Base-by-base conservation (phyloP, 2,888 invertebrate genomes). In the Chrysolina americana region DNA sequence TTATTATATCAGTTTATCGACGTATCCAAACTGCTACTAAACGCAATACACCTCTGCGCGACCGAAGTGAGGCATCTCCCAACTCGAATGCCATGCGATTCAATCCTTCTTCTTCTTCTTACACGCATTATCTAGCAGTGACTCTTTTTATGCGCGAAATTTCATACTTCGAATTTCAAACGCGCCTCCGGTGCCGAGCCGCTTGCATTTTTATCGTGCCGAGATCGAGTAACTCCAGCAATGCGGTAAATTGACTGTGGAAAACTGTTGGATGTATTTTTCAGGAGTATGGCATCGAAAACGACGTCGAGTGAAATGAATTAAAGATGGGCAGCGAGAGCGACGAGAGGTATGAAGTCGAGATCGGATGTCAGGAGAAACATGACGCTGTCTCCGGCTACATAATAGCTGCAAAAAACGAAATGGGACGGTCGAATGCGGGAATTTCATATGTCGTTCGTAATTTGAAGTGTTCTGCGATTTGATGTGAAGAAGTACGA, bases 351-450 rank as follows among this genome's bases (percentile, higher is more conserved):
- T 48, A 64, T 21, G 64, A 47, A 53, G 63, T 70, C 64, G 36
- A 70, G 66, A 71, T 62, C 66, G 66, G 65, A 59, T 63, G 71
- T 70, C 65, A 70, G 36, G 65, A 68, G 64, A 65, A 75, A 74
- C 70, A 70, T 68, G 71, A 69, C 65, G 73, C 72, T 66, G 71
- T 59, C 59, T 59, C n/a, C n/a, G 13, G 23, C 28, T 28, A 59
- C 36, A 36, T 59, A 59, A 59, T 59, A n/a, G 59, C 15, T 10
- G 59, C 59, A 59, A 59, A 59, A 59, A 59, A n/a, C 36, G 28
- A 28, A 28, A 28, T 28, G 28, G 28, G 28, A 23, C 28, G 23
- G 11, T 59, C 15, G 28, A 59, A 59, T 28, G 59, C 36, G 59
- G 13, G 9, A 59, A 15, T 59, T 59, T 59, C 23, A 36, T 59